Evolutionary conservation across 2,113 vertebrate species (phyloP), one percentile per base, ranked within the genome.

Genomic region (Muntiacus reevesi): DNA sequence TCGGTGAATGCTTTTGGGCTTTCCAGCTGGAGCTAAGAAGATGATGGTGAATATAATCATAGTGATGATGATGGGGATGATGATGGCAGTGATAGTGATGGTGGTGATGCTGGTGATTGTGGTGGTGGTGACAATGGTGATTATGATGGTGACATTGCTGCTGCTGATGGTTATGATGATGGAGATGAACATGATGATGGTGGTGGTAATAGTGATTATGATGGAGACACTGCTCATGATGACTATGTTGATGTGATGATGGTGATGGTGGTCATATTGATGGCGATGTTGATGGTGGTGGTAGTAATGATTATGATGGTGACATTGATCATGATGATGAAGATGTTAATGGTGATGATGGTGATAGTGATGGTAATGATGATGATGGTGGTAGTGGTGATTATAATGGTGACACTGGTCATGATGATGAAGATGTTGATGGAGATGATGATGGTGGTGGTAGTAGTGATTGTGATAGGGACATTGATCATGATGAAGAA

Each of bases 231-330:
- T 54, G 16, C 2, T 52, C 19, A 1, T 43, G 71, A 1, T 60
- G 54, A 30, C 50, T 16, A 3, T n/a, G 12, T 47, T 21, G 13
- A 67, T n/a, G 36, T 85, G 60, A 7, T n/a, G 50, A 6, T 33
- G 25, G 8, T 40, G 2, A 9, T 13, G 45, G 11, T 36, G 50
- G 47, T 50, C 12, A 50, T 50, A 50, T 15, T 52, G 50, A 52
- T 52, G 50, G 50, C 50, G 1, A 55, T 11, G 33, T 52, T 50
- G 23, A 25, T 57, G 6, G 12, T 5, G 87, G 12, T 52, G 30
- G 3, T 47, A 1, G 2, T n/a, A 5, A 1, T 21, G n/a, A 1
- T 91, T 43, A 13, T 30, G 9, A 5, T 21, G 14, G 12, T 28
- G 4, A 10, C 10, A 30, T 3, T n/a, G 40, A 1, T 13, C 43